Evolutionary conservation across 2,113 vertebrate species (phyloP), one percentile per base, ranked within the genome.

Genomic region (Pseudorectes ferrugineus): DNA sequence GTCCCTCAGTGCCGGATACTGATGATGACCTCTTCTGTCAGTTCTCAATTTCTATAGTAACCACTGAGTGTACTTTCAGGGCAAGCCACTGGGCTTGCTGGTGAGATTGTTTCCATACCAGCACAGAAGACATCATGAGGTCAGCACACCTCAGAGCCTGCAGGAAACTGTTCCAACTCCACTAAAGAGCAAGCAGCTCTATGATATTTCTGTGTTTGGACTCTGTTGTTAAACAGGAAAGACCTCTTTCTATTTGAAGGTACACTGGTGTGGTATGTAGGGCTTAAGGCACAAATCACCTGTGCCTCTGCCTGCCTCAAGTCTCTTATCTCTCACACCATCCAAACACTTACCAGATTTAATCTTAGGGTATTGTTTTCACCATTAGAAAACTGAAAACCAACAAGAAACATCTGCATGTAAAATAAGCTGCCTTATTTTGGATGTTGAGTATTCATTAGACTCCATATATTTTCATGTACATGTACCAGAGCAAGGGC

Each of bases 221-320:
- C 11, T 57, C 23, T 36, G 18, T 38, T 18, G 18, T 65, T 82
- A 78, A 43, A 11, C 6, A 68, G 22, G 48, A 71, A 75, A 48
- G 14, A 31, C 8, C 2, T 52, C 59, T 9, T 29, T 29, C 12
- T 72, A 1, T 42, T 31, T 63, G 40, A 86, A 79, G 13, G 28
- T 42, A 58, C 1, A 2, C 1, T 66, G 36, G 5, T n/a, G 72
- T 19, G 14, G 5, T 35, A 33, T 5, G 2, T 51, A 31, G 22
- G 67, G 15, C 36, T 55, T 52, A 80, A 58, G 35, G 20, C 35
- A 49, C 23, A 49, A 66, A 54, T 49, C 42, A 74, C 11, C 22
- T 31, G 2, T 72, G 25, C 10, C 35, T 23, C 24, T 66, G 14
- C n/a, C 42, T 86, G 8, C 5, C 35, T 42, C 25, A 18, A 14